Evolutionary conservation across 92 coral and sea anemone species (phyloP).

Genomic region (Heteractis magnifica): DNA sequence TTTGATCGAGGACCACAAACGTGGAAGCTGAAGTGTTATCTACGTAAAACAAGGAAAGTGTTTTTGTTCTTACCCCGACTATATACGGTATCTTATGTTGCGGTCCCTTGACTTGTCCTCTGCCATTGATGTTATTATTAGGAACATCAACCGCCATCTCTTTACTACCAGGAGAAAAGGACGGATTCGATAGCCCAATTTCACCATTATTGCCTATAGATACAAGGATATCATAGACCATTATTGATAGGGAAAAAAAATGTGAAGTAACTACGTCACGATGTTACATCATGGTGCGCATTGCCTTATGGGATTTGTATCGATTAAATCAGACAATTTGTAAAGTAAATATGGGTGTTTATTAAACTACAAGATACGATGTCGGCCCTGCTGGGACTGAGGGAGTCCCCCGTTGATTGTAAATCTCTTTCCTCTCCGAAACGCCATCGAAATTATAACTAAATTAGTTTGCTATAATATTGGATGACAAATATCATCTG

Average conservation of each 20-base stretch:
- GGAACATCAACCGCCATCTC: slow-evolving; percentile 40
- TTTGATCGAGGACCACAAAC: background rate
- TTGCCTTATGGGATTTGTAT: too few species aligned
- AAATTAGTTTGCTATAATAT: background rate
- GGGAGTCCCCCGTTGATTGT: background rate
- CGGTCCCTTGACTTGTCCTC: slow-evolving; percentile 10
- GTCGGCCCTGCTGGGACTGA: background rate
- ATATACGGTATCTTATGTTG: slow-evolving; percentile 33
- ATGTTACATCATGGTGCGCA: too few species aligned
- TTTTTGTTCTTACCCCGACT: slow-evolving; percentile 32
- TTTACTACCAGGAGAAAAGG: slow-evolving; percentile 24
- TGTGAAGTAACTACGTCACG: too few species aligned
- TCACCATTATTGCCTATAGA: slow-evolving; percentile 9
- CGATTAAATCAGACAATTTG: too few species aligned
- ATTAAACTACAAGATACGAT: background rate
- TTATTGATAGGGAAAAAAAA: background rate
- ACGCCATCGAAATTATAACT: background rate
- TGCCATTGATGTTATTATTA: background rate
- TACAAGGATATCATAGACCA: background rate
- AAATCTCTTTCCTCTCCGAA: background rate
- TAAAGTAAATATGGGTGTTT: background rate
- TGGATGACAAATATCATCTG: background rate
- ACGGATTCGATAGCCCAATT: slow-evolving; percentile 9
- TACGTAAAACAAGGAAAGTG: background rate
- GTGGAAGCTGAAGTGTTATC: background rate